Base-by-base conservation (phyloP, 2,888 invertebrate genomes). In the Acanthoscelides obtectus region DNA sequence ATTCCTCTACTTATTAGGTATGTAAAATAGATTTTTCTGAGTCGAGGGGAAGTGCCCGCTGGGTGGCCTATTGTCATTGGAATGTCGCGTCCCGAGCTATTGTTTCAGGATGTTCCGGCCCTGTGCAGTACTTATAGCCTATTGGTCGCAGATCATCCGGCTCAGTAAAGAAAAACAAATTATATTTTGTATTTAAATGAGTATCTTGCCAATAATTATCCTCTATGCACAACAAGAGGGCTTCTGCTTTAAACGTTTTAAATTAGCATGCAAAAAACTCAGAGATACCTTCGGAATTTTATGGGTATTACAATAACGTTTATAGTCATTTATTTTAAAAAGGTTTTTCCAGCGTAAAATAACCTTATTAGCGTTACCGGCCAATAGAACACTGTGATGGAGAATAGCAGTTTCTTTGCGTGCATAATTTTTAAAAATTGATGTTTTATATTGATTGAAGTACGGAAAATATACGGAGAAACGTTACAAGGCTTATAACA, bases 161-260 rank as follows among this genome's bases (percentile, higher is more conserved):
- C 17, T 45, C 45, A 45, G 45, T 1, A 45, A 73, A 73, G 71
- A 73, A 71, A 69, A 73, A 73, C 71, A 67, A 73, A 71, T 77
- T 75, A 75, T 67, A 69, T 71, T 71, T 71, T 71, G 69, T 71
- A 69, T 69, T 27, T 69, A 67, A 71, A 71, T 71, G 67, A 71
- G 25, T 71, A 69, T 71, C 71, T 69, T 69, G 71, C 66, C 69
- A 71, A 71, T 71, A 71, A 71, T 71, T 71, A 69, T 66, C 27
- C 69, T 25, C 67, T 66, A 63, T 66, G 69, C 21, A 71, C 69
- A 67, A 71, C 45, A 71, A 69, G 67, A 69, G 65, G 69, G 69
- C 71, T 71, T 64, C 71, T 63, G 66, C 27, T 69, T 69, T 71
- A 71, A 69, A 71, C 64, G 67, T 69, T 71, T n/a, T 63, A 71